Evolutionary conservation across 2,888 invertebrate species (phyloP).

Genomic region (Plebejus argus): DNA sequence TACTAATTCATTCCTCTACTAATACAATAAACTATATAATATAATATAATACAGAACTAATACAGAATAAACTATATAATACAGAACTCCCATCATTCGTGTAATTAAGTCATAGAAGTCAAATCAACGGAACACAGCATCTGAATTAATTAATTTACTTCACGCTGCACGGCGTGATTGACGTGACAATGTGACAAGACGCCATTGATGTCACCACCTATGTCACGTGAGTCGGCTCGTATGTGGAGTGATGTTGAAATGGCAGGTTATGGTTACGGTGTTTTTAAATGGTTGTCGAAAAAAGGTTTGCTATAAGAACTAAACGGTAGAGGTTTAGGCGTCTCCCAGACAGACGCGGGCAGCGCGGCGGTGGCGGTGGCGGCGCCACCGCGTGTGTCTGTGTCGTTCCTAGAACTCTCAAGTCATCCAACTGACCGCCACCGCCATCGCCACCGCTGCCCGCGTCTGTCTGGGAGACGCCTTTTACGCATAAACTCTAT

Average conservation of each 20-base stretch:
- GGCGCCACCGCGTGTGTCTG: too few relatives aligned
- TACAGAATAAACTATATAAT: too few relatives aligned
- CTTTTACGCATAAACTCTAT: too few relatives aligned
- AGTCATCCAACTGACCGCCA: too few relatives aligned
- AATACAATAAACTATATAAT: neutral
- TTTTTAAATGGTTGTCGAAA: neutral
- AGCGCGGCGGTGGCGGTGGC: too few relatives aligned
- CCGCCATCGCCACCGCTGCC: too few relatives aligned
- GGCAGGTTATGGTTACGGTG: neutral
- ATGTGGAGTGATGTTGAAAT: neutral
- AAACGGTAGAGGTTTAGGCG: too few relatives aligned
- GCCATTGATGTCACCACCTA: constrained; percentile 29
- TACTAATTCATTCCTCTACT: neutral
- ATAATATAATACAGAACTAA: constrained; percentile 37
- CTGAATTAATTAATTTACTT: constrained; percentile 43
- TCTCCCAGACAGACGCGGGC: too few relatives aligned
- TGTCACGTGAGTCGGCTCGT: neutral
- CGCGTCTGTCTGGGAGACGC: too few relatives aligned
- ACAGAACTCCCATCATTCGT: constrained; percentile 35
- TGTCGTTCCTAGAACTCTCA: too few relatives aligned
- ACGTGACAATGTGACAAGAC: constrained; percentile 44
- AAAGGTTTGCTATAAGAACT: too few relatives aligned
- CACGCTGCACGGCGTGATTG: constrained; percentile 42
- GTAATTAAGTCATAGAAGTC: constrained; percentile 24
- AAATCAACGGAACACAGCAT: constrained; percentile 33